These are phyloP conservation scores for Phataginus tetradactyla DNA, from an alignment of 2,797 vertebrate genomes.

Conservation along the genomic window DNA sequence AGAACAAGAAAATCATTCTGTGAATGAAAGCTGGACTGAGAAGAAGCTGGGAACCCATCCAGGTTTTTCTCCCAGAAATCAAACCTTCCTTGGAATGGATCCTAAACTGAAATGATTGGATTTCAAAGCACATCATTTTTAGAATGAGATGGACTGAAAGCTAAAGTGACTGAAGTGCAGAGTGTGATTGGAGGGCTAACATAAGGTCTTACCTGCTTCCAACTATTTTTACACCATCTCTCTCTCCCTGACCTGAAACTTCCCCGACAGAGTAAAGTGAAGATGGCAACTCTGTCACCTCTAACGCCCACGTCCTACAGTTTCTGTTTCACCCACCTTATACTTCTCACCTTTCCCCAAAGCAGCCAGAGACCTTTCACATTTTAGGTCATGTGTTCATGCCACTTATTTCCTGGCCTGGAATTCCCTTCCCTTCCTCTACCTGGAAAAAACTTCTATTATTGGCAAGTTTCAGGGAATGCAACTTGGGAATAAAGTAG, in stretches of 20 bases:
- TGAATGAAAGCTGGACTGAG: background rate
- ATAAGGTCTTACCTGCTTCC: background rate
- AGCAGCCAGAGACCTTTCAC: background rate
- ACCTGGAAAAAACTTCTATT: background rate
- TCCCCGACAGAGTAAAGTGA: background rate
- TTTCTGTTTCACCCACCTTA: background rate
- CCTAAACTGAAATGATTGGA: slow-evolving; percentile 18
- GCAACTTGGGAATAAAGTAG: background rate
- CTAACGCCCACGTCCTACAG: accelerated
- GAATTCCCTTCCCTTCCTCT: background rate
- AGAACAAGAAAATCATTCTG: slow-evolving; percentile 34
- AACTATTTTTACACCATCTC: background rate
- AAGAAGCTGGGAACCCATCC: slow-evolving; percentile 18
- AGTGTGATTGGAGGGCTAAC: background rate
- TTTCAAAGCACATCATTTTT: slow-evolving; percentile 45
- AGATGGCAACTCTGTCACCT: background rate
- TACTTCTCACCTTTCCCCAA: background rate
- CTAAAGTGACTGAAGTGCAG: background rate
- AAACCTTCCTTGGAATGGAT: slow-evolving; percentile 50
- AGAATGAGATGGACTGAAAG: background rate
- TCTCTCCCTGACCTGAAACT: background rate
- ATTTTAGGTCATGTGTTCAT: background rate
- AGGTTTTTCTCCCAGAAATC: slow-evolving; percentile 61
- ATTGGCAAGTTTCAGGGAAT: background rate
- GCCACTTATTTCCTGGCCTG: background rate